phyloP scores from a whole-genome alignment of 2,113 vertebrate genomes.

The Cairina moschata region DNA sequence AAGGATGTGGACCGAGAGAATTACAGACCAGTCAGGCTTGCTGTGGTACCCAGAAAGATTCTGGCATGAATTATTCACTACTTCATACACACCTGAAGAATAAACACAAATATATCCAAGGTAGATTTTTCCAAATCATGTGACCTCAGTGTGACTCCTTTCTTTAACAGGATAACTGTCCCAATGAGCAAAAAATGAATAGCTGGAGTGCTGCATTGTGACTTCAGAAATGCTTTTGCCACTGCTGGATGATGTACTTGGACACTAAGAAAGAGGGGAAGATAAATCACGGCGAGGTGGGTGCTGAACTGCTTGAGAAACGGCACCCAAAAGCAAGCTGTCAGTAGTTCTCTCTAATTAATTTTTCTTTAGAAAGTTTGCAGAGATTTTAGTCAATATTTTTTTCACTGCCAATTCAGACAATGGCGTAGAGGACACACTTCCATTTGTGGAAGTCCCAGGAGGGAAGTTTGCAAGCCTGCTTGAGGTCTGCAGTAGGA shows the following conservation, averaged over 20 bases:
- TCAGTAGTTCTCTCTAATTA: neutral
- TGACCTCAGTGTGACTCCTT: neutral
- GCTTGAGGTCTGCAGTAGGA: neutral
- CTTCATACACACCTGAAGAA: neutral
- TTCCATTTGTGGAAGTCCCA: neutral
- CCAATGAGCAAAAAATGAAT: fast-evolving
- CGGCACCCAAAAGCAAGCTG: neutral
- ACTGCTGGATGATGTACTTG: neutral
- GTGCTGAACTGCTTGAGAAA: neutral
- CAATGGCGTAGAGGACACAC: neutral
- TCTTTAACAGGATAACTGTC: neutral
- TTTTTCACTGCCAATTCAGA: neutral
- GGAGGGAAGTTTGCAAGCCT: neutral
- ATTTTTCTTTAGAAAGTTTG: neutral
- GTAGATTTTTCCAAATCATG: neutral
- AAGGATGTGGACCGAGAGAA: neutral
- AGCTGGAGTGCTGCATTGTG: neutral
- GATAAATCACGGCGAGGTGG: neutral
- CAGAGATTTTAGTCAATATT: neutral
- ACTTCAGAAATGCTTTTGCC: neutral
- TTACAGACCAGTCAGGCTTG: neutral
- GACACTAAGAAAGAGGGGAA: neutral
- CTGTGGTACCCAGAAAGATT: neutral
- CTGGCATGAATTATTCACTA: neutral
- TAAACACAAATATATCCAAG: neutral